phyloP scores from a whole-genome alignment of 2,113 vertebrate species.

The Cyprichromis sp. region DNA sequence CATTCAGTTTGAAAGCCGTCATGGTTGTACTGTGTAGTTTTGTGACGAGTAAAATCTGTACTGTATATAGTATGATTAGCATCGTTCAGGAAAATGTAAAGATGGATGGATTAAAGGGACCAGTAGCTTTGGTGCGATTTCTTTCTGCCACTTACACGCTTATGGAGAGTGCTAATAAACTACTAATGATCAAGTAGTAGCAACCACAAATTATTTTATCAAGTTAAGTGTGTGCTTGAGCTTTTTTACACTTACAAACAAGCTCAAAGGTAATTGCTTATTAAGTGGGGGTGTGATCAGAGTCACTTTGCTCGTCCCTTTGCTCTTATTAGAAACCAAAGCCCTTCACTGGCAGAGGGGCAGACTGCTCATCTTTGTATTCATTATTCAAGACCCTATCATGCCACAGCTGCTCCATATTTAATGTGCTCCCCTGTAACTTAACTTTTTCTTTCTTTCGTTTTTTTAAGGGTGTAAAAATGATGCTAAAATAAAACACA shows the following conservation, averaged over 20 bases:
- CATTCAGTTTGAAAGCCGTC: not conserved
- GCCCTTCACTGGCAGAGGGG: conserved; percentile 46
- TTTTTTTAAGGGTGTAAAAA: conserved; percentile 8
- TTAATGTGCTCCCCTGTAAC: conserved; percentile 41
- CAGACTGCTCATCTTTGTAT: conserved; percentile 55
- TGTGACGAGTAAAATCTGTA: not conserved
- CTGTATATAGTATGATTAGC: not conserved
- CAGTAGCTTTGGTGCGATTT: not conserved
- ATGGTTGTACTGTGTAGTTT: not conserved
- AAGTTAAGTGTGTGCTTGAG: not conserved
- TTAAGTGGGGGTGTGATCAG: conserved; percentile 13
- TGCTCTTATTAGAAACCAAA: conserved; percentile 40
- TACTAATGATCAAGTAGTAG: not conserved
- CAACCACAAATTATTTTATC: not conserved
- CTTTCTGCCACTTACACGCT: not conserved
- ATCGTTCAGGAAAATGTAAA: not conserved
- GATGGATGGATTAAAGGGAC: not conserved
- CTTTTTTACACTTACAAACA: not conserved
- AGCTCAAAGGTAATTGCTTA: conserved; percentile 3
- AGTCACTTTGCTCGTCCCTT: not conserved
- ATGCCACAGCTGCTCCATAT: conserved; percentile 52
- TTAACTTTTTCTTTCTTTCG: not conserved
- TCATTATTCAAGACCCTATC: conserved; percentile 58
- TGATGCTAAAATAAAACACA: conserved; percentile 4
- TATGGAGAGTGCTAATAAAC: not conserved